Evolutionary conservation across 2,113 vertebrate species (phyloP), one percentile per base, ranked within the genome.

Genomic region (Myotis lucifugus): DNA sequence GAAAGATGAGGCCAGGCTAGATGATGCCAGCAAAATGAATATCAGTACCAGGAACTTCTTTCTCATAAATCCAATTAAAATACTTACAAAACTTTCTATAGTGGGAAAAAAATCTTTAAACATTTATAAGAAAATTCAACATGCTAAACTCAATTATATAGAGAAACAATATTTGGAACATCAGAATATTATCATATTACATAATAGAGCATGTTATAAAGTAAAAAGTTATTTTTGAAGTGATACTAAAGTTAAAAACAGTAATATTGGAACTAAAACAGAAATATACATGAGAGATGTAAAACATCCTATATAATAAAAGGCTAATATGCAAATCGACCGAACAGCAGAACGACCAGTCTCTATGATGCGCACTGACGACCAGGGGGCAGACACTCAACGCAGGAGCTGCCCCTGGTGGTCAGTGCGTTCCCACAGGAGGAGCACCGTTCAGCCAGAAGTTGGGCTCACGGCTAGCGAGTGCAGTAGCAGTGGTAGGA

Each of bases 11-110:
- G 42, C 72, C 83, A 88, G 32, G 37, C 52, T 42, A 66, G 8
- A 76, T 12, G 11, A 66, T 40, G 90, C 59, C 78, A 85, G 59
- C 29, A 89, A 93, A 88, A 72, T 40, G 21, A 56, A 11, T 18
- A 85, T 77, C 42, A 12, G 73, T 48, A 77, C 50, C 50, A 88
- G 79, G 88, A 93, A 88, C 14, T 17, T 87, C 13, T 29, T 66
- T 70, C 85, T 83, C 69, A 46, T 78, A 73, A 93, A 95, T 54
- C 14, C 66, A 91, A 74, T 52, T 66, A 85, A 95, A 95, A 91
- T 69, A 54, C 32, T 56, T n/a, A 52, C 70, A 78, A 90, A 94
- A 88, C 64, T 64, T 83, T 79, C 40, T 32, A 8, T 50, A 48
- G 17, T 15, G 1, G 5, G 1, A 12, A 27, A 29, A 67, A 42